Base-by-base conservation (phyloP, 2,888 invertebrate genomes). In the Fragum fragum region DNA sequence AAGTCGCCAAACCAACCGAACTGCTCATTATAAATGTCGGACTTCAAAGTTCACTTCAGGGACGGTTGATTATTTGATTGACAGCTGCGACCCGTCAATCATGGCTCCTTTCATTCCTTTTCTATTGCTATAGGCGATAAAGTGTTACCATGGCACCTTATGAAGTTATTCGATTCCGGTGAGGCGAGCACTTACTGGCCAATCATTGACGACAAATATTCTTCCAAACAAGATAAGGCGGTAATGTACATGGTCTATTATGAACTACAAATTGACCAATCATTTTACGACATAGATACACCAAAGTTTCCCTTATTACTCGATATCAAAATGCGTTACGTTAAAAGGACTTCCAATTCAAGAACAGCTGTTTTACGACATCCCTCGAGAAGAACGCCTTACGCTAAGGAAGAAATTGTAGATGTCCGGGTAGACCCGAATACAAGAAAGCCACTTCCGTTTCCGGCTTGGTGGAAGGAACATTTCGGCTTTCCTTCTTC, bases 391-490 rank as follows among this genome's bases (percentile, higher is more conserved):
- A 26, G 47, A 9, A 68, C 16, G 36, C 79, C 66, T 0, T 83
- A 79, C 61, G 83, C 55, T 2, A 59, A 23, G 39, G 23, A 23
- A 16, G 23, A 26, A 53, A 14, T 23, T 1, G 55, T 79, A 29
- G 77, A 75, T 53, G 83, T 79, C 14, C 78, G 78, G 14, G 73
- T 83, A 26, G 79, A 83, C 52, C 73, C 76, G 18, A 42, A 59
- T 23, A 79, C 76, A 9, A 61, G 79, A 69, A 73, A 68, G 55
- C 79, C 83, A 6, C 73, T 72, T 26, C 83, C 83, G 3, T 79
- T 66, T 29, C 83, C 83, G 7, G 36, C 5, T 3, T 73, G 71
- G 63, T 83, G 73, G 74, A 73, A 73, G 39, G 53, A 71, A 0
- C 61, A 71, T 26, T 74, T 68, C 23, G 63, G 73, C 0, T 55